Evolutionary conservation across 2,888 invertebrate species (phyloP), one percentile per base, ranked within the genome.

Genomic region (Andrena dorsata): DNA sequence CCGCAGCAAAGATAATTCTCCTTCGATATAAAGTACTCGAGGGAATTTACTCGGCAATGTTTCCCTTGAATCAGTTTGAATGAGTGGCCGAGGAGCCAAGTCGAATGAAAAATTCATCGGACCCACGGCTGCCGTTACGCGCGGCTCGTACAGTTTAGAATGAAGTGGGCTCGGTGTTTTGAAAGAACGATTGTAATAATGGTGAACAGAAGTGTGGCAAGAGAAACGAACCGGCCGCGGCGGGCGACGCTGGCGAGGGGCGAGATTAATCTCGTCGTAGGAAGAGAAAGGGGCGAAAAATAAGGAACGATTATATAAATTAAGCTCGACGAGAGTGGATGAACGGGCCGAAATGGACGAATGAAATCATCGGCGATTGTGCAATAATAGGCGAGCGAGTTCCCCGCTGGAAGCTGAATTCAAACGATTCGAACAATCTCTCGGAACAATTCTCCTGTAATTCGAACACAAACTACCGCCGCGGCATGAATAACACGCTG

Each of bases 221-320:
- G 72, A 70, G 71, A 80, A 58, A 65, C 74, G 80, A 51, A 71
- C 56, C 58, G 66, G 53, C 28, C 23, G 70, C 58, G 66, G 53
- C 28, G 26, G 70, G 41, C n/a, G 49, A n/a, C 35, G 64, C 47
- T 53, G 20, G 35, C 4, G 58, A 51, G 65, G 41, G 35, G 51
- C 32, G 65, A 30, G 70, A 26, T 16, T 49, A 86, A 86, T 84
- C 84, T 80, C 69, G 53, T 20, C n/a, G 74, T 64, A 76, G 80
- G 47, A 61, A 56, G 74, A 10, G 28, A 28, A 49, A 8, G 23
- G 58, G 77, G 71, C 60, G 75, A 81, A 84, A 85, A 88, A 87
- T 86, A 87, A 87, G 80, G 76, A 81, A 84, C 76, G 82, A 88
- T 88, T 86, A 83, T 85, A 86, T 89, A 87, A 87, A 89, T 89